Evolutionary conservation across 2,113 vertebrate species (phyloP).

Genomic region (Chamaea fasciata): DNA sequence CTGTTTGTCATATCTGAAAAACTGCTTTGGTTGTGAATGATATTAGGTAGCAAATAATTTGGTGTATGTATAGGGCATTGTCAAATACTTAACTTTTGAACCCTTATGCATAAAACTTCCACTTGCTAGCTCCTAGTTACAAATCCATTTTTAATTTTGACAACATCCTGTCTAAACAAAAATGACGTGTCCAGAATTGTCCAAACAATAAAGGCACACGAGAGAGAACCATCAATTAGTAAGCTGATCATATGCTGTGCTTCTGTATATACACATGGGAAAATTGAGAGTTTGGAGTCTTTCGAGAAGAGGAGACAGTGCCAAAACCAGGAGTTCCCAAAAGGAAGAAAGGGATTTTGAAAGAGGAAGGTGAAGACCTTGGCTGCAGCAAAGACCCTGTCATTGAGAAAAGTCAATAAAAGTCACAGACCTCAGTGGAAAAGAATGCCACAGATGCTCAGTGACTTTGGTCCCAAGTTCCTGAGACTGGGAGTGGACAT

Average conservation of each 20-base stretch:
- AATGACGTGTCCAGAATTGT: not conserved
- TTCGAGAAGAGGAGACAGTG: not conserved
- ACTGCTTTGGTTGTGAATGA: not conserved
- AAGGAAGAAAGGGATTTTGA: not conserved
- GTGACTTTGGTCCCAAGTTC: not conserved
- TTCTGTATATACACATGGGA: not conserved
- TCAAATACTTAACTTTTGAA: not conserved
- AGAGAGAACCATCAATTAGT: not conserved
- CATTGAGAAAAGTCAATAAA: not conserved
- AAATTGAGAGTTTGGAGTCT: not conserved
- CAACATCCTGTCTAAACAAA: not conserved
- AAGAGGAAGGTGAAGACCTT: not conserved
- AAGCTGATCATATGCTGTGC: not conserved
- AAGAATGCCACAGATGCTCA: fast-evolving
- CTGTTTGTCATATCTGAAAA: not conserved
- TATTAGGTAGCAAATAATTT: not conserved
- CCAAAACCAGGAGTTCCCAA: not conserved
- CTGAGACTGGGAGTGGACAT: not conserved
- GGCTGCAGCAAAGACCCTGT: not conserved
- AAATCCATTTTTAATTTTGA: not conserved
- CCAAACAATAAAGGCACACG: not conserved
- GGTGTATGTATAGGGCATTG: fast-evolving
- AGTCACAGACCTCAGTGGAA: not conserved
- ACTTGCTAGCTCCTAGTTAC: not conserved
- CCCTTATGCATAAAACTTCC: not conserved